phyloP scores from a whole-genome alignment of 2,113 vertebrate species.

The Neotoma lepida region DNA sequence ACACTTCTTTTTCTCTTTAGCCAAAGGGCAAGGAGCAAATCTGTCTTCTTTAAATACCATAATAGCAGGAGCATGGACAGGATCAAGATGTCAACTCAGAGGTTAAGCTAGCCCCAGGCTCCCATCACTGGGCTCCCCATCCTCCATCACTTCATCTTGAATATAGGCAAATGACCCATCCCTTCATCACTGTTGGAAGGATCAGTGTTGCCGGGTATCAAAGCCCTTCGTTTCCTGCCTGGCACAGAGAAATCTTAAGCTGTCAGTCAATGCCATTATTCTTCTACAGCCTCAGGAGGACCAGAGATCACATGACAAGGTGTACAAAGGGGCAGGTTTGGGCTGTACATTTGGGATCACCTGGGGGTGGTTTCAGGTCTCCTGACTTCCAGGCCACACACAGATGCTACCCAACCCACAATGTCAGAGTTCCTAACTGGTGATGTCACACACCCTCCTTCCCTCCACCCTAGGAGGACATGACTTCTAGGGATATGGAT shows the following conservation, averaged over 20 bases:
- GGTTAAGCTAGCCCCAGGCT: background rate
- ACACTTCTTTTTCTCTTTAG: no score
- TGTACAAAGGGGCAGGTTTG: accelerated
- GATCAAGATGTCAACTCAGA: accelerated
- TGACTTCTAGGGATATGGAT: background rate
- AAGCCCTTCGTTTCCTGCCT: accelerated
- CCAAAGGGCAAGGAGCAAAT: background rate
- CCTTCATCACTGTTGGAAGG: no score
- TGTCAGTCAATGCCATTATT: accelerated
- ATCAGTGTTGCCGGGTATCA: accelerated
- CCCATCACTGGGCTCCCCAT: background rate
- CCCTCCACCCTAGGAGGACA: background rate
- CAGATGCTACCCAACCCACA: background rate
- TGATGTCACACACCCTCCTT: accelerated
- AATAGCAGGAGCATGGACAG: background rate
- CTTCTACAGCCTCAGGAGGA: background rate
- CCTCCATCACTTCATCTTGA: accelerated
- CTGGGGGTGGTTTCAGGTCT: accelerated
- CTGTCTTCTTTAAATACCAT: background rate
- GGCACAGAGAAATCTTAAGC: background rate
- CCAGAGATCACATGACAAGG: accelerated
- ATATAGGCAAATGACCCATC: accelerated
- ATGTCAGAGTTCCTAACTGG: background rate
- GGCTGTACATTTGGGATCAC: background rate
- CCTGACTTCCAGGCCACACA: accelerated